These are phyloP conservation scores for Cetoscarus ocellatus DNA, from an alignment of 2,797 vertebrate genomes.

Conservation along the genomic window DNA sequence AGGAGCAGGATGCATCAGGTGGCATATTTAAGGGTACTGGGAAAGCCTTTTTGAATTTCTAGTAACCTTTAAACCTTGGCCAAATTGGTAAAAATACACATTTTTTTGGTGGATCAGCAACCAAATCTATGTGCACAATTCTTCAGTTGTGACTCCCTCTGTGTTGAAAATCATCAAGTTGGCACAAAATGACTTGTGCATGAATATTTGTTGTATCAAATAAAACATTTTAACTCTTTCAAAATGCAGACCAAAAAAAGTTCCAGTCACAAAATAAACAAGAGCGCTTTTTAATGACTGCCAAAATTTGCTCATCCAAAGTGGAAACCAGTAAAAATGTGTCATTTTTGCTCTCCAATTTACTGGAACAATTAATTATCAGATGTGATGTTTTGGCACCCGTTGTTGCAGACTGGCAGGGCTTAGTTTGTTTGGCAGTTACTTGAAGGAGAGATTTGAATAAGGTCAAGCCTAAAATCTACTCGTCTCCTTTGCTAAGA, in stretches of 20 bases:
- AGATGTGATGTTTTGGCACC: constrained; percentile 3
- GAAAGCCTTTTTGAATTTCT: constrained; percentile 1
- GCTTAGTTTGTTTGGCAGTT: background rate
- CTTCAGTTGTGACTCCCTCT: too few relatives aligned
- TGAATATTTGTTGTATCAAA: too few relatives aligned
- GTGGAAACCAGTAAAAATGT: background rate
- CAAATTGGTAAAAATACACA: too few relatives aligned
- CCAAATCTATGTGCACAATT: too few relatives aligned
- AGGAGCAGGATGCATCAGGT: constrained; percentile 26
- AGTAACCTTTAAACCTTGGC: too few relatives aligned
- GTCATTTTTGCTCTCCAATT: background rate
- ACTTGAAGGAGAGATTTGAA: background rate
- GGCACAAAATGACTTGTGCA: too few relatives aligned
- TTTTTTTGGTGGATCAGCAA: too few relatives aligned
- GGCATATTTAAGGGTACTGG: background rate
- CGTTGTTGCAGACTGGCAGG: background rate
- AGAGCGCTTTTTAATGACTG: background rate
- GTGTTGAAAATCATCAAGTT: too few relatives aligned
- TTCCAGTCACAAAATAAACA: too few relatives aligned
- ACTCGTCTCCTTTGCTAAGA: too few relatives aligned
- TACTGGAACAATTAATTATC: background rate
- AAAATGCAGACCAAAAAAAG: background rate
- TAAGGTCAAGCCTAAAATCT: background rate
- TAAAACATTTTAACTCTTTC: too few relatives aligned
- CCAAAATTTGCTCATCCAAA: background rate